Percentiles rank a stretch among this genome's conserved stretches.
phyloP scores from a whole-genome alignment of 2,797 vertebrate genomes.

The Onychomys arenicola region DNA sequence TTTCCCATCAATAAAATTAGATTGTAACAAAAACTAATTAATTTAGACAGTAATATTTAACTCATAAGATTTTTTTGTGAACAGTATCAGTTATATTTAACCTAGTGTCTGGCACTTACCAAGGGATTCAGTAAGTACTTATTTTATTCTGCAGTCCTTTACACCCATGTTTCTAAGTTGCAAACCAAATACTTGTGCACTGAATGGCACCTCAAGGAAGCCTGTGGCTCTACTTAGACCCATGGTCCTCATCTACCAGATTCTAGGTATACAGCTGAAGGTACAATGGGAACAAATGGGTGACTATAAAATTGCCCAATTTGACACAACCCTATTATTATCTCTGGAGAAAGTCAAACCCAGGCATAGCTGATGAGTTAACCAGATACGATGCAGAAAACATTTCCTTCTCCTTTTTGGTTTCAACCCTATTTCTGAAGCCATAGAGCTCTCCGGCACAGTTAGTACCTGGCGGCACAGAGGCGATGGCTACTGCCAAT shows the following conservation, averaged over 20 bases:
- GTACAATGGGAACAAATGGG: background rate
- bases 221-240: too few relatives aligned
- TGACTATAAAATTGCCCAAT: slow-evolving; percentile 20
- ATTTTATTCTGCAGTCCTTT: background rate
- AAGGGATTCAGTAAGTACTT: background rate
- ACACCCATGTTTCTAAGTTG: background rate
- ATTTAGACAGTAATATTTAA: background rate
- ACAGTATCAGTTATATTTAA: background rate
- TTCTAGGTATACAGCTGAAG: background rate
- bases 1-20: slow-evolving; percentile 11
- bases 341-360: slow-evolving; percentile 55
- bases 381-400: slow-evolving; percentile 68
- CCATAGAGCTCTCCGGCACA: background rate
- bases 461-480: background rate
- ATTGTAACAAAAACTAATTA: background rate
- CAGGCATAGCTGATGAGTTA: slow-evolving; percentile 28
- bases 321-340: slow-evolving; percentile 26
- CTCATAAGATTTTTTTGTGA: background rate
- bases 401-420: slow-evolving; percentile 78
- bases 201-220: background rate
- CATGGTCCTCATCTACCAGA: background rate
- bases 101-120: background rate
- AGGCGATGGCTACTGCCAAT: slow-evolving; percentile 25
- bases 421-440: slow-evolving; percentile 37
- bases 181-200: background rate